Conservation (phyloP, 2,888 invertebrate genomes). For the Mimas tiliae region DNA sequence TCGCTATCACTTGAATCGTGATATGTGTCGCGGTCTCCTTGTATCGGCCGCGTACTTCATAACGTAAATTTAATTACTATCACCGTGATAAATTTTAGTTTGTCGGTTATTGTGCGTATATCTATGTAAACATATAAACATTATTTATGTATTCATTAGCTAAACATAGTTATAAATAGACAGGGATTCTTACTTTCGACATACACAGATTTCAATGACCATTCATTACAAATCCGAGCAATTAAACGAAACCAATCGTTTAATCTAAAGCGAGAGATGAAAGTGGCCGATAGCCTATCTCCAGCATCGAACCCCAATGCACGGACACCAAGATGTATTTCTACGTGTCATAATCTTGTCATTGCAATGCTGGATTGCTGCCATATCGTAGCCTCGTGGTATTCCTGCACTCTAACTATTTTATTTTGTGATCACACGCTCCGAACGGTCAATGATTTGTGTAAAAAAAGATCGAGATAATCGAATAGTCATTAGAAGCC, state of each 20-base stretch:
- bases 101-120: neutral
- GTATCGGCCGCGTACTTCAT: too few species aligned
- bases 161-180: conserved; percentile 40
- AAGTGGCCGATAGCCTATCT: conserved; percentile 74
- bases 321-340: conserved; percentile 52
- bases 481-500: conserved; percentile 43
- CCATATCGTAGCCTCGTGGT: conserved; percentile 21
- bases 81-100: neutral
- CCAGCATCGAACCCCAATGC: conserved; percentile 49
- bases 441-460: conserved; percentile 40
- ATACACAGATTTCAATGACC: conserved; percentile 69
- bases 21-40: too few species aligned
- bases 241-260: conserved; percentile 80
- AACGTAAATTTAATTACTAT: too few species aligned
- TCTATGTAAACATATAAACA: neutral
- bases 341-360: conserved; percentile 68
- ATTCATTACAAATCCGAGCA: conserved; percentile 72
- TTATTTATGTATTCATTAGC: neutral
- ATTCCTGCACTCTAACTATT: conserved; percentile 31
- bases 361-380: conserved; percentile 53
- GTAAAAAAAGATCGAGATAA: conserved; percentile 45
- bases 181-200: conserved; percentile 52
- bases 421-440: conserved; percentile 46
- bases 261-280: conserved; percentile 79
- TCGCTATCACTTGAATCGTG: too few species aligned